Evolutionary conservation across 2,888 invertebrate species (phyloP), one percentile per base, ranked within the genome.

Genomic region (Lasioglossum figueresi): DNA sequence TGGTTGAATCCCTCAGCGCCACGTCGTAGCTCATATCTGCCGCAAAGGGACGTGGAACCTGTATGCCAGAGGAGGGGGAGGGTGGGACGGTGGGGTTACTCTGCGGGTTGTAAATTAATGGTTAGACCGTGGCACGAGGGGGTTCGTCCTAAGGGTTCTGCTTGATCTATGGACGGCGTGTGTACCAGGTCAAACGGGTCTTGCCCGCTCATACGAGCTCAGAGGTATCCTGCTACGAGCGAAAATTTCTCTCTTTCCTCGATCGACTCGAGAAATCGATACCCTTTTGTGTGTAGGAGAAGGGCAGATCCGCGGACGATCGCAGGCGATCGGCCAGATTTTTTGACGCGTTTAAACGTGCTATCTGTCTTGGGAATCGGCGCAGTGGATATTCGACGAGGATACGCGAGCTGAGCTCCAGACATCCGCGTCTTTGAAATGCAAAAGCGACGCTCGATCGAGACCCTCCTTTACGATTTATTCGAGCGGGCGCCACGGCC

Each of bases 41-140:
- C 92, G 92, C 92, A 93, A 93, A 92, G 91, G 92, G 92, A 92
- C 91, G 90, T 87, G 91, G 88, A 91, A 91, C 90, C 89, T 88
- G 88, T 89, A 89, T 87, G 91, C 88, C 12, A n/a, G 52, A 10
- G 52, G 52, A 56, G n/a, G n/a, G 56, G 56, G 92, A 89, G 90
- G 89, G 83, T 88, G 90, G 89, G 90, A 88, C 87, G n/a, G 87
- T 91, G 89, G 90, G 93, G 93, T 93, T 94, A 94, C 93, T 93
- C 94, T 93, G 93, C 91, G 94, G 94, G 93, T 94, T 94, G 94
- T 94, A 94, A 94, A 94, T 94, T 94, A 94, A 94, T 94, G 94
- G 94, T 94, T 93, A 92, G 93, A 92, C 93, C 92, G 90, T 92
- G 92, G 92, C 91, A 91, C 88, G 90, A 84, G 66, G 63, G 91